Evolutionary conservation across 2,888 invertebrate species (phyloP).

Genomic region (Dorcus parallelipipedus): DNA sequence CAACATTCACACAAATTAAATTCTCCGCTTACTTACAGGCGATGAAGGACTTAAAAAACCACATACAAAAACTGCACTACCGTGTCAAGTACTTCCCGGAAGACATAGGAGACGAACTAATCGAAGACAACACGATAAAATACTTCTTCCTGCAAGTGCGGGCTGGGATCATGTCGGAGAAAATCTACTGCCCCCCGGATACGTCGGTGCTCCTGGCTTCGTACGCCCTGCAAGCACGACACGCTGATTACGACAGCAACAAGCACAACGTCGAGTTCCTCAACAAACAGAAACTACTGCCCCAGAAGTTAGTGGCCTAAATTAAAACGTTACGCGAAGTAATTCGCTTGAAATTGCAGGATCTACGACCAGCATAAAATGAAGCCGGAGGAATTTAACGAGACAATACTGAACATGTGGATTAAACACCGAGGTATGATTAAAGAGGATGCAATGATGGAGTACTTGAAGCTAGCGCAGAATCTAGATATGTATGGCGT

Average conservation of each 20-base stretch:
- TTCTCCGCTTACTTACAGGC: slow-evolving; percentile 20
- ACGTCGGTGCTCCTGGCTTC: slow-evolving; percentile 95
- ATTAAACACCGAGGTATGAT: slow-evolving; percentile 87
- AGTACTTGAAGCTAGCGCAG: slow-evolving; percentile 95
- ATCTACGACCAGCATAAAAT: slow-evolving; percentile 97
- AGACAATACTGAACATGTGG: slow-evolving; percentile 96
- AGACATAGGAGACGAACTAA: slow-evolving; percentile 96
- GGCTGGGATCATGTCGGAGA: slow-evolving; percentile 92
- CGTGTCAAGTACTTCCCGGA: slow-evolving; percentile 99
- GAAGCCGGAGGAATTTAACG: slow-evolving; percentile 95
- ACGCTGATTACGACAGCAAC: slow-evolving; percentile 87
- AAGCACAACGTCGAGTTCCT: slow-evolving; percentile 52
- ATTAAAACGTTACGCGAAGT: neutral
- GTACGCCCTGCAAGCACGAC: slow-evolving; percentile 95
- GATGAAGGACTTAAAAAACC: slow-evolving; percentile 32
- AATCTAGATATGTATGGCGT: slow-evolving; percentile 98
- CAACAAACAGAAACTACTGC: slow-evolving; percentile 83
- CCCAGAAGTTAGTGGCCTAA: slow-evolving; percentile 63
- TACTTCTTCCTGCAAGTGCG: slow-evolving; percentile 92
- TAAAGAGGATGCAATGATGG: slow-evolving; percentile 98
- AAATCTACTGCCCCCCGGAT: slow-evolving; percentile 98
- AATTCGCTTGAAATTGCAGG: slow-evolving; percentile 44
- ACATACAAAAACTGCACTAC: slow-evolving; percentile 38
- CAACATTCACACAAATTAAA: no score
- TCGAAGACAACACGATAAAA: slow-evolving; percentile 96